Percentiles rank a stretch among this genome's conserved stretches.
phyloP scores from a whole-genome alignment of 2,888 invertebrate genomes.

The Oeneis ivallda region DNA sequence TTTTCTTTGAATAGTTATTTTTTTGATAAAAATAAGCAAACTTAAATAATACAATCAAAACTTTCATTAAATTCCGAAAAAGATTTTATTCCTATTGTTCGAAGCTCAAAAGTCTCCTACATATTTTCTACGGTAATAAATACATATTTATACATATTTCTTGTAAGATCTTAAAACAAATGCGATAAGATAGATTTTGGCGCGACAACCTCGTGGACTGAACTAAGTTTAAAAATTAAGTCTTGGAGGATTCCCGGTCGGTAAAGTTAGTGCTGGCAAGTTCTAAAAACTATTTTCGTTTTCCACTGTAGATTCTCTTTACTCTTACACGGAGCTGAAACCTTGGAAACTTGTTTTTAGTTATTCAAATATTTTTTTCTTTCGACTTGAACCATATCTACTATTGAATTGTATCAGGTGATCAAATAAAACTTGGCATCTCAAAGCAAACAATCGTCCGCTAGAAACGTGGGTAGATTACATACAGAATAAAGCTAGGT shows the following conservation, averaged over 20 bases:
- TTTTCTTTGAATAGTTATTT: not conserved
- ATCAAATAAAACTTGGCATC: conserved; percentile 3
- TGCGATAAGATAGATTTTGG: conserved; percentile 5
- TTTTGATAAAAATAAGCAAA: not conserved
- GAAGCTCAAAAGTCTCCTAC: not conserved
- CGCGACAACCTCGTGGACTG: conserved; percentile 1
- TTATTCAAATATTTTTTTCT: not conserved
- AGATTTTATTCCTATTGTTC: conserved; percentile 3
- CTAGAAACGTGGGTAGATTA: not conserved
- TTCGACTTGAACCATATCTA: not conserved
- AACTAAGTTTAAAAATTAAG: conserved; percentile 24
- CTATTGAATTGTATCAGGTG: conserved; percentile 1
- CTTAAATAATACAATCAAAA: not conserved
- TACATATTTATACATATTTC: not conserved
- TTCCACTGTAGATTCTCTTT: conserved; percentile 19
- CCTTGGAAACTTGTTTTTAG: conserved; percentile 9
- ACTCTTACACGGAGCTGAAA: conserved; percentile 6
- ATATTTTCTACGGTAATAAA: not conserved
- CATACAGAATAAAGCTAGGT: too few relatives aligned
- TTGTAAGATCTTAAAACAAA: conserved; percentile 1
- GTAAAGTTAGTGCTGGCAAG: conserved; percentile 24
- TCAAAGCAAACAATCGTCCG: not conserved
- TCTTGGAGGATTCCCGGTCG: conserved; percentile 11
- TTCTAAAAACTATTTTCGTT: conserved; percentile 24
- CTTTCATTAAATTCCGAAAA: not conserved